Conservation (phyloP, 1,140 invertebrate species). For the Drosophila erecta region DNA sequence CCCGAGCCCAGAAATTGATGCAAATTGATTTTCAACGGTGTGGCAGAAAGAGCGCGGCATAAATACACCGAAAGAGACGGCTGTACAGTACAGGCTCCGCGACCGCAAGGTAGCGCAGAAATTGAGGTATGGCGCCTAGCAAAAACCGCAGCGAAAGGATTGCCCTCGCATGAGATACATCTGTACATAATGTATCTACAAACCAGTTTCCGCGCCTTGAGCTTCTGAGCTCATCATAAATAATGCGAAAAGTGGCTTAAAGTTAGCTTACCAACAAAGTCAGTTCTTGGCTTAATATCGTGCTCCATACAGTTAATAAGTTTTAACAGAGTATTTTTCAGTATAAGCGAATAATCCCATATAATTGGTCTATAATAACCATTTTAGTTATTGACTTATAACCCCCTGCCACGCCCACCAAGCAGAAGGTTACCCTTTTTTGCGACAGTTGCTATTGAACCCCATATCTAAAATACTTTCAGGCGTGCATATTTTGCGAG, state of each 20-base stretch:
- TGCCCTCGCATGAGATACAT: slow-evolving; percentile 14
- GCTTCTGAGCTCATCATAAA: slow-evolving; percentile 58
- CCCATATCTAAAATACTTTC: slow-evolving; percentile 21
- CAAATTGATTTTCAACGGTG: slow-evolving; percentile 56
- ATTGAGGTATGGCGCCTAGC: slow-evolving; percentile 19
- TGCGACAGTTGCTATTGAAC: slow-evolving; percentile 54
- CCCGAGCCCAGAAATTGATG: slow-evolving; percentile 47
- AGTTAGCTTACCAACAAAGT: slow-evolving; percentile 8
- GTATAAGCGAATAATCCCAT: neutral
- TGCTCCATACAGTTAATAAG: slow-evolving; percentile 6
- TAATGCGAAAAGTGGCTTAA: slow-evolving; percentile 56
- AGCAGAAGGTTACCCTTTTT: slow-evolving; percentile 42
- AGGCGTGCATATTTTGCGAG: slow-evolving; percentile 7
- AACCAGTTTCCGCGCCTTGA: slow-evolving; percentile 14
- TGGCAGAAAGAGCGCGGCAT: neutral
- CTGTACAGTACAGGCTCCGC: slow-evolving; percentile 22
- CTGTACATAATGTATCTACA: slow-evolving; percentile 13
- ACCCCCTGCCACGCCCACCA: slow-evolving; percentile 47
- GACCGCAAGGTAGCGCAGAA: slow-evolving; percentile 45
- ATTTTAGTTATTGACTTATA: slow-evolving; percentile 62
- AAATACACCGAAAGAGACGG: slow-evolving; percentile 1
- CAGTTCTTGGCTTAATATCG: slow-evolving; percentile 35
- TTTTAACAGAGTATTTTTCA: no score
- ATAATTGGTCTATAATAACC: neutral
- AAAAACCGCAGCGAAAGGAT: slow-evolving; percentile 68